Conservation (phyloP, 1,140 invertebrate species). For the Aphelenchoides fujianensis region DNA sequence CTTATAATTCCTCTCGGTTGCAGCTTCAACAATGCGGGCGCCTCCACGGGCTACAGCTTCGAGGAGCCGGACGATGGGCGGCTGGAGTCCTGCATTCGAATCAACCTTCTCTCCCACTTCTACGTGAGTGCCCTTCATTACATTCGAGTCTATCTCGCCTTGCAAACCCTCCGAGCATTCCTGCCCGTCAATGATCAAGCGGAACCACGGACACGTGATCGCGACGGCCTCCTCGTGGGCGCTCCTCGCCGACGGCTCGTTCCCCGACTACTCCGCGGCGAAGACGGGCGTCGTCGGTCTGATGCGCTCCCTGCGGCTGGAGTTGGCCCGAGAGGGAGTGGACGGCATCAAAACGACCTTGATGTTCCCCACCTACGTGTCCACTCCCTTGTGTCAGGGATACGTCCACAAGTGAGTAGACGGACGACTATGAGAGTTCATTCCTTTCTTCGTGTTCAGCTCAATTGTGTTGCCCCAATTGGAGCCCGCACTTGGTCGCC, state of each 20-base stretch:
- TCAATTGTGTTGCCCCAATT: not conserved
- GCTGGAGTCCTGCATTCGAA: slow-evolving; percentile 18
- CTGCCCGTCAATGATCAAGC: slow-evolving; percentile 75
- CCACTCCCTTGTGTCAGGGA: not conserved
- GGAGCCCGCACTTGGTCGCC: not conserved
- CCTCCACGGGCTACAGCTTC: not conserved
- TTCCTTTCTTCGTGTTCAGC: too few species aligned
- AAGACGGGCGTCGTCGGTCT: slow-evolving; percentile 76
- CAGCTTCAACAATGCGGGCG: not conserved
- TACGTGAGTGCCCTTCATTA: not conserved
- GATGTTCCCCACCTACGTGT: not conserved
- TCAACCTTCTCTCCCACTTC: not conserved
- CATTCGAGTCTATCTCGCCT: slow-evolving; percentile 27
- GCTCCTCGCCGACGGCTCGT: slow-evolving; percentile 71
- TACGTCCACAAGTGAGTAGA: not conserved
- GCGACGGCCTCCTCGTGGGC: slow-evolving; percentile 78
- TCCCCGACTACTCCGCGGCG: slow-evolving; percentile 75
- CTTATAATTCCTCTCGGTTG: too few species aligned
- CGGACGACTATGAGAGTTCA: not conserved
- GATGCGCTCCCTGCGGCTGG: slow-evolving; percentile 68
- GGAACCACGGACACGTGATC: slow-evolving; percentile 78
- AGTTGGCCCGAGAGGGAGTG: not conserved
- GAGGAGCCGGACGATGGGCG: not conserved
- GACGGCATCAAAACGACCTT: not conserved
- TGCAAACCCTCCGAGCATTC: slow-evolving; percentile 74